These are phyloP conservation scores for Wiebesia pumilae DNA, from an alignment of 1,140 invertebrate species.

Conservation along the genomic window DNA sequence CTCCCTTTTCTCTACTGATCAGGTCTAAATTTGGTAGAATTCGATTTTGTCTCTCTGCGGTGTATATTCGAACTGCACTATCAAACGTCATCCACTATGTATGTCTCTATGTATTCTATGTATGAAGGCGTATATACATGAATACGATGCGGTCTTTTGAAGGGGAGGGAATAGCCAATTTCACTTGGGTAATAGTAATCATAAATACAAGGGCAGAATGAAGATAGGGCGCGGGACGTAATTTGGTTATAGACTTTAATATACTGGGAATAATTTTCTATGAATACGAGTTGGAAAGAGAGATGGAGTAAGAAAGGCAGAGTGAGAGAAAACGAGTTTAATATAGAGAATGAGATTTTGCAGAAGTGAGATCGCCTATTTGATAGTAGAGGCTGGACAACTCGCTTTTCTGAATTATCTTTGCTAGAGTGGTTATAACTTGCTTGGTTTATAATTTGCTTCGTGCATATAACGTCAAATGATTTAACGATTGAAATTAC, in stretches of 20 bases:
- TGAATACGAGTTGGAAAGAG: background rate
- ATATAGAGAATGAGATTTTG: background rate
- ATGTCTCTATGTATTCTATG: background rate
- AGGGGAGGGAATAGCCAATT: conserved; percentile 57
- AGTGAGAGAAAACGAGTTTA: background rate
- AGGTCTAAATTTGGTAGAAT: conserved; percentile 10
- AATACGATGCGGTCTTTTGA: background rate
- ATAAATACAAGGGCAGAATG: conserved; percentile 57
- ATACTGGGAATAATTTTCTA: conserved; percentile 58
- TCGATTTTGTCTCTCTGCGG: conserved; percentile 20
- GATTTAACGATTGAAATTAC: background rate
- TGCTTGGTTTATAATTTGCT: no score
- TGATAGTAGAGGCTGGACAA: background rate
- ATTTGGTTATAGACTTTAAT: conserved; percentile 57
- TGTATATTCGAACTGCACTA: background rate
- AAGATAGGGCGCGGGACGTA: conserved; percentile 23
- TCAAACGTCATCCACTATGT: background rate
- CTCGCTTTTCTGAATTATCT: conserved; percentile 33
- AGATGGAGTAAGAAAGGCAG: background rate
- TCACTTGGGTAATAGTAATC: conserved; percentile 63
- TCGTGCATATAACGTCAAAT: conserved; percentile 13
- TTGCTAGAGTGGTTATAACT: background rate
- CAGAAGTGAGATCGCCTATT: background rate
- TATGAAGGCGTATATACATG: conserved; percentile 6
- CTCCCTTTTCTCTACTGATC: background rate